These are phyloP conservation scores for Spea hammondii DNA, from an alignment of 2,797 vertebrate genomes.

Conservation along the genomic window DNA sequence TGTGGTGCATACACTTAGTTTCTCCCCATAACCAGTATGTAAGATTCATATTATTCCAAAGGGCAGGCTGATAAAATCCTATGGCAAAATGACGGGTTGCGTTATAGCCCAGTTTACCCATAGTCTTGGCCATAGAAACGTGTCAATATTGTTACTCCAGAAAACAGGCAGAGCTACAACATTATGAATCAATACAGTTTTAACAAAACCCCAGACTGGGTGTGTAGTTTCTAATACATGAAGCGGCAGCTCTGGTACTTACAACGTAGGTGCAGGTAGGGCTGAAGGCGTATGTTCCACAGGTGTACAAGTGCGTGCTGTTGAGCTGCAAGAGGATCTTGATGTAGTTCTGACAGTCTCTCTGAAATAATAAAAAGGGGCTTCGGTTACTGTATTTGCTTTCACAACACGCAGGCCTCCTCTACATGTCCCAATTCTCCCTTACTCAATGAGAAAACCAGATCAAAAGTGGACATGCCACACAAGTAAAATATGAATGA, in stretches of 20 bases:
- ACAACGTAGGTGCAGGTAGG: constrained; percentile 89
- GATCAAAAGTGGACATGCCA: too few species aligned
- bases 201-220: background rate
- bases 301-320: constrained; percentile 87
- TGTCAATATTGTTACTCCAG: too few species aligned
- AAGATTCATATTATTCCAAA: background rate
- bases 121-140: too few species aligned
- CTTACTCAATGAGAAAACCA: too few species aligned
- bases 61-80: too few species aligned
- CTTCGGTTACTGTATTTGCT: background rate
- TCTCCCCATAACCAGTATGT: constrained; percentile 8
- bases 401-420: background rate
- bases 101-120: too few species aligned
- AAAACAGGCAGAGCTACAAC: background rate
- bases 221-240: background rate
- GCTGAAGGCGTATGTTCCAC: constrained; percentile 94
- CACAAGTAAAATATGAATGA: too few species aligned
- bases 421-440: too few species aligned
- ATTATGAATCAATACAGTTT: background rate
- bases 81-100: too few species aligned
- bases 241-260: constrained; percentile 62
- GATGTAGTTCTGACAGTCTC: constrained; percentile 96
- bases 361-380: constrained; percentile 65
- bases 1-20: background rate
- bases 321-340: constrained; percentile 89